phyloP scores from a whole-genome alignment of 2,888 invertebrate genomes.

The Drosophila kambysellisi region DNA sequence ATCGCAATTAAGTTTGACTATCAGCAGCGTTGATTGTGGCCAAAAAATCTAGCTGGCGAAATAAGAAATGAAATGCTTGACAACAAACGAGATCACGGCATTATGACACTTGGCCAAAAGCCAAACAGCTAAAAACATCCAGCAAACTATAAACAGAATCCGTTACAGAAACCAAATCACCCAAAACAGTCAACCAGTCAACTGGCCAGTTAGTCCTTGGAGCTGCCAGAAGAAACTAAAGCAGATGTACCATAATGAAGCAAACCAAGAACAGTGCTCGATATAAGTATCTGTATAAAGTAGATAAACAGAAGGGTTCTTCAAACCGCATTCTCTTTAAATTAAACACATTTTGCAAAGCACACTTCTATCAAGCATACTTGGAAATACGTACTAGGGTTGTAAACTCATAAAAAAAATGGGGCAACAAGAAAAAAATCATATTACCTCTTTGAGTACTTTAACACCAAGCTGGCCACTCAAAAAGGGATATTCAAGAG shows the following conservation, averaged over 20 bases:
- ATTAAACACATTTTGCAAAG: slow-evolving; percentile 10
- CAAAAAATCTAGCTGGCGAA: slow-evolving; percentile 26
- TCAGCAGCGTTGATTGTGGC: slow-evolving; percentile 54
- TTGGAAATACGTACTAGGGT: neutral
- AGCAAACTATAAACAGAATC: slow-evolving; percentile 41
- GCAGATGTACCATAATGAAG: slow-evolving; percentile 62
- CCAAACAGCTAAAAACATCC: slow-evolving; percentile 53
- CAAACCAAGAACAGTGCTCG: slow-evolving; percentile 30
- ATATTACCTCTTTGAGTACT: neutral
- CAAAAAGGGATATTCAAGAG: neutral
- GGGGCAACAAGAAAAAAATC: neutral
- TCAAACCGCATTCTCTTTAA: slow-evolving; percentile 15
- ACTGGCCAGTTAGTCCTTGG: slow-evolving; percentile 32
- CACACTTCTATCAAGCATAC: slow-evolving; percentile 6
- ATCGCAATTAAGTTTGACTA: slow-evolving; percentile 69
- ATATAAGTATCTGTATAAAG: slow-evolving; percentile 33
- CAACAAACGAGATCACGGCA: slow-evolving; percentile 64
- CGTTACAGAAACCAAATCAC: slow-evolving; percentile 43
- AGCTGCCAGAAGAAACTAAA: slow-evolving; percentile 7
- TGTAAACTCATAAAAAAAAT: neutral
- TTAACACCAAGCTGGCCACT: neutral
- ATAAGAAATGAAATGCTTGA: slow-evolving; percentile 37
- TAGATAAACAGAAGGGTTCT: slow-evolving; percentile 26
- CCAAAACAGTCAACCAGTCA: slow-evolving; percentile 50
- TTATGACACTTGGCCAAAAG: slow-evolving; percentile 65